Evolutionary conservation across 1,140 invertebrate genomes (phyloP).

Genomic region (Rhizoglyphus robini): DNA sequence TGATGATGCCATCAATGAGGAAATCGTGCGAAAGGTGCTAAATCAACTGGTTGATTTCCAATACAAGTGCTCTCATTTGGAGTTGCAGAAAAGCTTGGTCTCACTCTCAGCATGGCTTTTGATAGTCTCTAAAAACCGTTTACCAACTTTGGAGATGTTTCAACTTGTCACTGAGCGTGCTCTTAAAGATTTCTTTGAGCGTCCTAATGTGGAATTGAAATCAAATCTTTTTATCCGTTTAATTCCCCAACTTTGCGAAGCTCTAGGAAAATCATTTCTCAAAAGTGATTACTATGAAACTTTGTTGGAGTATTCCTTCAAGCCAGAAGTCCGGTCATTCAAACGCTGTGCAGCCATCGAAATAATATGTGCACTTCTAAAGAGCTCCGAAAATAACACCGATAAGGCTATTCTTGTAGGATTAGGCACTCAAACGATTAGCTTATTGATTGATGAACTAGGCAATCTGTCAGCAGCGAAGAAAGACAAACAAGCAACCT

Average conservation of each 20-base stretch:
- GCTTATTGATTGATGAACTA: background rate
- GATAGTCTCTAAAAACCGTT: background rate
- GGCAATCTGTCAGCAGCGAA: no score
- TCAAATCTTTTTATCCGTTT: background rate
- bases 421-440: background rate
- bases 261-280: background rate
- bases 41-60: background rate
- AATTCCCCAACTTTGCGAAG: background rate
- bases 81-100: conserved; percentile 5
- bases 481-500: no score
- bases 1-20: background rate
- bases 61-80: background rate
- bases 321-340: background rate
- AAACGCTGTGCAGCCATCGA: background rate
- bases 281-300: conserved; percentile 1
- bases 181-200: background rate
- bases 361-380: background rate
- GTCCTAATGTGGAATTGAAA: conserved; percentile 6
- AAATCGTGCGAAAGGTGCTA: background rate
- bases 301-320: background rate
- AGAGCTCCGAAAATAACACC: background rate
- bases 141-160: background rate
- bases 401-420: no score
- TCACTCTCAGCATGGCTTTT: background rate
- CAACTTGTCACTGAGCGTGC: background rate